Percentiles rank a stretch among this genome's conserved stretches.
Evolutionary conservation across 1,140 invertebrate genomes (phyloP).

Genomic region (Drosophila kanapiae): DNA sequence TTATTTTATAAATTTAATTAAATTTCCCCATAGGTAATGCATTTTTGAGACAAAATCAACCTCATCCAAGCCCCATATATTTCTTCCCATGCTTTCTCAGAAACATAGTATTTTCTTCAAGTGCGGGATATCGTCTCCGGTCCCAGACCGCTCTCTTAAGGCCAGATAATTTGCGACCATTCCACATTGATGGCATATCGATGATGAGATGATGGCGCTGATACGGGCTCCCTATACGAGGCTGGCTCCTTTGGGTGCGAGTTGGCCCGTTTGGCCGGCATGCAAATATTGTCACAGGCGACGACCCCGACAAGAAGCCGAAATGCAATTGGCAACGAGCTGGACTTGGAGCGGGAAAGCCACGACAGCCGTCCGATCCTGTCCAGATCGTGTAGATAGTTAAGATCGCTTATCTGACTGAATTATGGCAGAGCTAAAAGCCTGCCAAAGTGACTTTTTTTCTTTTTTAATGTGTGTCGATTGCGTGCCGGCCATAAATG

Average conservation of each 20-base stretch:
- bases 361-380: conserved; percentile 36
- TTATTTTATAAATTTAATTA: no score
- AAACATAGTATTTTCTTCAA: not conserved
- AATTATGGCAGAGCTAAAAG: conserved; percentile 81
- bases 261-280: conserved; percentile 28
- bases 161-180: conserved; percentile 78
- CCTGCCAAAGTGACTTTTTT: conserved; percentile 65
- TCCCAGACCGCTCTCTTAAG: conserved; percentile 50
- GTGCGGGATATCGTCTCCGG: conserved; percentile 2
- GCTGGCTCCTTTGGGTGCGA: conserved; percentile 27
- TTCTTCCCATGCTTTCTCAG: not conserved
- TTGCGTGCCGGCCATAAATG: conserved; percentile 48
- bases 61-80: not conserved
- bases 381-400: conserved; percentile 80
- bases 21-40: no score
- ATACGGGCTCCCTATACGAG: conserved; percentile 38
- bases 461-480: conserved; percentile 30
- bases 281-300: conserved; percentile 73
- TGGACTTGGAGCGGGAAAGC: conserved; percentile 27
- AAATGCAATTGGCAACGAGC: conserved; percentile 58
- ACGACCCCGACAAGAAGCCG: conserved; percentile 50
- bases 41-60: not conserved
- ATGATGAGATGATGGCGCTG: conserved; percentile 79
- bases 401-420: conserved; percentile 79
- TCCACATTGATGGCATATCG: conserved; percentile 78